Conservation (phyloP, 2,888 invertebrate genomes). For the Hirtodrosophila duncani region DNA sequence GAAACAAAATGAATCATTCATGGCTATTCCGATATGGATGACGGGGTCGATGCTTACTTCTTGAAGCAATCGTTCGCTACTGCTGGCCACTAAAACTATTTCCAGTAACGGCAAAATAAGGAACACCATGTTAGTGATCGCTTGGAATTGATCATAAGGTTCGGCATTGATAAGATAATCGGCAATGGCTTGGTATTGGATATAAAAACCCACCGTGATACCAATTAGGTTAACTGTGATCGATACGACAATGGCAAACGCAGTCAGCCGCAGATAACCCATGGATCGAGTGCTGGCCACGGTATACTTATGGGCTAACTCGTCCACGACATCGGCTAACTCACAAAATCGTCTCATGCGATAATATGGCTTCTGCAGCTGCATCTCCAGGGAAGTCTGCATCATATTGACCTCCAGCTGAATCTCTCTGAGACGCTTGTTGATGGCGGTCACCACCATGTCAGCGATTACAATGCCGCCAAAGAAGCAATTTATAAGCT, state of each 20-base stretch:
- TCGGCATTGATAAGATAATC: constrained; percentile 64
- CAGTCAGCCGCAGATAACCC: constrained; percentile 37
- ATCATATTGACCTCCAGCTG: constrained; percentile 62
- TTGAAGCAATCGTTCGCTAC: constrained; percentile 49
- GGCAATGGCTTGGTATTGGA: constrained; percentile 68
- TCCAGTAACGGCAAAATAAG: constrained; percentile 66
- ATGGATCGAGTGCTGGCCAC: constrained; percentile 29
- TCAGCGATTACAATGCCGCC: constrained; percentile 51
- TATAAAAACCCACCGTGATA: constrained; percentile 67
- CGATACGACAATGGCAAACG: constrained; percentile 57
- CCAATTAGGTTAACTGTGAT: constrained; percentile 67
- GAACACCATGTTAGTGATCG: constrained; percentile 55
- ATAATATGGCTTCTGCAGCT: constrained; percentile 66
- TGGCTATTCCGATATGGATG: neutral
- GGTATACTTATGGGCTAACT: constrained; percentile 49
- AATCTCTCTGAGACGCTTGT: constrained; percentile 46
- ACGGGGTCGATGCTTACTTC: constrained; percentile 23
- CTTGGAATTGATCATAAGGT: constrained; percentile 50
- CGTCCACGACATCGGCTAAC: constrained; percentile 71
- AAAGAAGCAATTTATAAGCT: constrained; percentile 70
- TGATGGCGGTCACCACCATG: constrained; percentile 50
- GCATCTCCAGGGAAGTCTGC: constrained; percentile 57
- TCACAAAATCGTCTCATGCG: constrained; percentile 76
- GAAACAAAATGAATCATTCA: no score
- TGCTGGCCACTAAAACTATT: constrained; percentile 54